Percentiles rank a stretch among this genome's conserved stretches.
These are phyloP conservation scores for Poeciliopsis paucimaculata DNA, from an alignment of 2,797 vertebrate genomes.

Conservation along the genomic window DNA sequence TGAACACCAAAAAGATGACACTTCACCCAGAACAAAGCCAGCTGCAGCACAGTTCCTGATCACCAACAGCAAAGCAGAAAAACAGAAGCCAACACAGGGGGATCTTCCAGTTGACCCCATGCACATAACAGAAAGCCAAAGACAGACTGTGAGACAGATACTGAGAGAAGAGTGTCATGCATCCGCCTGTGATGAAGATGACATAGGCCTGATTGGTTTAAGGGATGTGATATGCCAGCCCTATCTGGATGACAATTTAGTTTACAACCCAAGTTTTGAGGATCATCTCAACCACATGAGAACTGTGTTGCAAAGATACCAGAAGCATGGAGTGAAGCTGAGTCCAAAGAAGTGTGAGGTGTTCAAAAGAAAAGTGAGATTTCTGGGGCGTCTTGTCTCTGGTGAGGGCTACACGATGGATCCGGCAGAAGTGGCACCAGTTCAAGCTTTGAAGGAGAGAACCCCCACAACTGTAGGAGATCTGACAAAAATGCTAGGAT, in stretches of 20 bases:
- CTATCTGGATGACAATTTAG: not conserved
- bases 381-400: not conserved
- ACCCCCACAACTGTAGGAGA: not conserved
- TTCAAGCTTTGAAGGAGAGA: not conserved
- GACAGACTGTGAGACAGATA: not conserved
- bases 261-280: not conserved
- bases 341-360: conserved; percentile 6
- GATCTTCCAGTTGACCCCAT: not conserved
- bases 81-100: too few relatives aligned
- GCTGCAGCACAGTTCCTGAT: too few relatives aligned
- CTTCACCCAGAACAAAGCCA: too few relatives aligned
- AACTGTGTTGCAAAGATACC: not conserved
- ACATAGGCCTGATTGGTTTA: not conserved
- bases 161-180: not conserved
- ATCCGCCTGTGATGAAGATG: not conserved
- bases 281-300: not conserved
- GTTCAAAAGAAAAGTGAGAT: not conserved
- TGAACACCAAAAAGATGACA: too few relatives aligned
- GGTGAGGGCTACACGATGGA: not conserved
- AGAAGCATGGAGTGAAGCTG: not conserved
- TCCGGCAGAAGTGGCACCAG: not conserved
- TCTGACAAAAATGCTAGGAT: too few relatives aligned
- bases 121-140: not conserved
- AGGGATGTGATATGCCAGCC: not conserved
- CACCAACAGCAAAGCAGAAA: not conserved